phyloP scores from a whole-genome alignment of 1,140 invertebrate genomes.

The Pseudomyrmex dendroicus region DNA sequence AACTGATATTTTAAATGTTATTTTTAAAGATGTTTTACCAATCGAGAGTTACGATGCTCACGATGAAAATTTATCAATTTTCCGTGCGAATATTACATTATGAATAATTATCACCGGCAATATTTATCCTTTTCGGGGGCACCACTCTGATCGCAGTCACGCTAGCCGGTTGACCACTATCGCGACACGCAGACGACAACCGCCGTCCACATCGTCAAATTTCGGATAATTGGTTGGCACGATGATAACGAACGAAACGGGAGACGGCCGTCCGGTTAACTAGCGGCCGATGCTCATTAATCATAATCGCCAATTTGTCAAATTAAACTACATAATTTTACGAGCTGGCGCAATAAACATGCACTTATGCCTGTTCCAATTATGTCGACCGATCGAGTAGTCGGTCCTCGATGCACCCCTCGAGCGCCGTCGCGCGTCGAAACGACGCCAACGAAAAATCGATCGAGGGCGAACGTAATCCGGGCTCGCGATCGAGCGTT shows the following conservation, averaged over 20 bases:
- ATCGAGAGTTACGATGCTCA: background rate
- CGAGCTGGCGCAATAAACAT: slow-evolving; percentile 56
- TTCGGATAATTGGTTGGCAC: slow-evolving; percentile 60
- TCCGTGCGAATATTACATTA: background rate
- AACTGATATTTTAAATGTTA: slow-evolving; percentile 3
- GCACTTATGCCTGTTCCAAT: slow-evolving; percentile 59
- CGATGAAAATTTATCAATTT: background rate
- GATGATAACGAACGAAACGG: slow-evolving; percentile 64
- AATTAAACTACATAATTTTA: slow-evolving; percentile 64
- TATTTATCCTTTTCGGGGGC: slow-evolving; percentile 31
- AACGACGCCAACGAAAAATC: slow-evolving; percentile 48
- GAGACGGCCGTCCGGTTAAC: slow-evolving; percentile 55
- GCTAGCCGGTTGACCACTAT: slow-evolving; percentile 46
- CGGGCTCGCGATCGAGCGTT: slow-evolving; percentile 32
- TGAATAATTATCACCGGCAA: slow-evolving; percentile 37
- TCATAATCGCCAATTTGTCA: slow-evolving; percentile 66
- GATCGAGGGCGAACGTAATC: slow-evolving; percentile 36
- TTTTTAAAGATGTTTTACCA: background rate
- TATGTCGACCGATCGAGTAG: slow-evolving; percentile 45
- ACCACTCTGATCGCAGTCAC: slow-evolving; percentile 8
- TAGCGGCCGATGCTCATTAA: slow-evolving; percentile 59
- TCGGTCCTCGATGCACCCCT: slow-evolving; percentile 3
- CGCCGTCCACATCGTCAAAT: slow-evolving; percentile 65
- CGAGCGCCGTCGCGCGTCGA: background rate
- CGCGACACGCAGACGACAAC: slow-evolving; percentile 62